A percentile compares a stretch with the other conserved stretches of the same genome.
Conservation (phyloP, 2,888 invertebrate genomes). For the Leptinotarsa tumamoca region DNA sequence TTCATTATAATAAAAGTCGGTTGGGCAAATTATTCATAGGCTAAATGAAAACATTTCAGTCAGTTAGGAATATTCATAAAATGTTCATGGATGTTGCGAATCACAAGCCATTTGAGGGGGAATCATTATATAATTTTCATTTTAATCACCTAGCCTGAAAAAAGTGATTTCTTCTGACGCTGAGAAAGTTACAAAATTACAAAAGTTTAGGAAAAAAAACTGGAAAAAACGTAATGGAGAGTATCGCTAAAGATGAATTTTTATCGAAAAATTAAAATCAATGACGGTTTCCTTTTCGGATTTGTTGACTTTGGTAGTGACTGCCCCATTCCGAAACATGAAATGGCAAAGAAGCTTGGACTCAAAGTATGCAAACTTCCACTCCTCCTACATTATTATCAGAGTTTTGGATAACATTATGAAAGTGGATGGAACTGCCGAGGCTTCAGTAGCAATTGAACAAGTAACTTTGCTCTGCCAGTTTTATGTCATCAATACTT, state of each 20-base stretch:
- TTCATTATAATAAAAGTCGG: not conserved
- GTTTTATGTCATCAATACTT: not conserved
- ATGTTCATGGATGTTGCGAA: slow-evolving; percentile 6
- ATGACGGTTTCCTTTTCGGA: not conserved
- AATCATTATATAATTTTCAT: not conserved
- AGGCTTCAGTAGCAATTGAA: not conserved
- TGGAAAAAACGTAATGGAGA: not conserved
- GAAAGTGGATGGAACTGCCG: not conserved
- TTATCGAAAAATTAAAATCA: not conserved
- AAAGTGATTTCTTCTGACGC: not conserved
- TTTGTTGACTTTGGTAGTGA: not conserved
- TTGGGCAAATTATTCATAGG: not conserved
- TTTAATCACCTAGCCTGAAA: not conserved
- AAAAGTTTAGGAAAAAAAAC: no score
- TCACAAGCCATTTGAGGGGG: not conserved
- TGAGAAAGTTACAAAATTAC: not conserved
- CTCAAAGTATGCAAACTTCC: not conserved
- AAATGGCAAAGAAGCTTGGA: not conserved
- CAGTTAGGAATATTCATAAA: not conserved
- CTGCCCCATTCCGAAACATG: not conserved
- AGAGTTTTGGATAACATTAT: not conserved
- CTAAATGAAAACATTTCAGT: not conserved
- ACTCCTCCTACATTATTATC: not conserved
- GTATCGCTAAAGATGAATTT: not conserved
- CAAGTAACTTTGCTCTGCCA: not conserved